Evolutionary conservation across 1,140 invertebrate species (phyloP).

Genomic region (Trichoplusia ni): DNA sequence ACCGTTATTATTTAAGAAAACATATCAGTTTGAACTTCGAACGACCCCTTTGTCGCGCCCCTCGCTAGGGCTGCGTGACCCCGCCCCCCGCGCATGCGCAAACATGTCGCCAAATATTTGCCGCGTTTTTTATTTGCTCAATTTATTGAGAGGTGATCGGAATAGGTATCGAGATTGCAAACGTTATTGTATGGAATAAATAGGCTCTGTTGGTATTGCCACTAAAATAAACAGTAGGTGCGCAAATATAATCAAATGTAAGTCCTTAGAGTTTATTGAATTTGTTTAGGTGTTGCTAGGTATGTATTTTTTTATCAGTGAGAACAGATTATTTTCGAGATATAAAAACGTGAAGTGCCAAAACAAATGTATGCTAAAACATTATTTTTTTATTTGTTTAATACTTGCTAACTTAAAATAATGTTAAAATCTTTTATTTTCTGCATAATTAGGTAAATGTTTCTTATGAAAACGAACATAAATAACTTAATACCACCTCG

Average conservation of each 20-base stretch:
- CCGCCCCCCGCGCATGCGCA: constrained; percentile 9
- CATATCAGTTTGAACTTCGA: neutral
- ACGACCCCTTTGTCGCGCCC: neutral
- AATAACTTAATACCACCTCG: too few species aligned
- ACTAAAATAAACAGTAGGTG: constrained; percentile 1
- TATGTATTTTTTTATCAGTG: too few species aligned
- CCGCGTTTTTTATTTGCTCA: constrained; percentile 16
- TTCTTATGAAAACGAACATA: too few species aligned
- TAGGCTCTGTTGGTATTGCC: neutral
- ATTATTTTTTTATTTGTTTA: too few species aligned
- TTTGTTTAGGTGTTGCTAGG: too few species aligned
- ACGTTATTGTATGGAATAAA: neutral
- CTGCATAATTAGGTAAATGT: too few species aligned
- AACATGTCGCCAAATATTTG: constrained; percentile 5
- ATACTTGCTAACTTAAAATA: too few species aligned
- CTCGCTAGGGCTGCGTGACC: neutral
- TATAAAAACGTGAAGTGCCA: too few species aligned
- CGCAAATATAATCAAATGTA: neutral
- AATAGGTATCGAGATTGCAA: neutral
- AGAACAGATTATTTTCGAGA: too few species aligned
- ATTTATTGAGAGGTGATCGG: constrained; percentile 9
- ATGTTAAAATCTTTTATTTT: too few species aligned
- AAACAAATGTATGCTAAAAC: too few species aligned
- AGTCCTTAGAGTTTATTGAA: neutral
- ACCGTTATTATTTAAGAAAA: neutral